Evolutionary conservation across 2,113 vertebrate genomes (phyloP), one percentile per base, ranked within the genome.

Genomic region (Clarias batrachus): DNA sequence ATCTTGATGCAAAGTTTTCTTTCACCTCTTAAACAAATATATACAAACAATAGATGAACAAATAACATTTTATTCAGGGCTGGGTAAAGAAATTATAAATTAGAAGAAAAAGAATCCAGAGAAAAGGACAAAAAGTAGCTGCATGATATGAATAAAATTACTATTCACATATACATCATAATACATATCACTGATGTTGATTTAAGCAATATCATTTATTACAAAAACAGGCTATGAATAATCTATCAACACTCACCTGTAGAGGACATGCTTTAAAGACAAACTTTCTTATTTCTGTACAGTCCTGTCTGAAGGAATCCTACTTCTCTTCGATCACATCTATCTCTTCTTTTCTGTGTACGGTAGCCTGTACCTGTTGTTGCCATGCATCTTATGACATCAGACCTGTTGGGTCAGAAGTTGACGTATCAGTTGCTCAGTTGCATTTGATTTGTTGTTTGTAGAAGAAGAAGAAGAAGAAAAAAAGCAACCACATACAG

Each of bases 321-420:
- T 30, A 60, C 54, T 54, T 37, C 70, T 76, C 21, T 84, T 33
- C 25, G 30, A 8, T 54, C 25, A 17, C 9, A 30, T 30, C 76
- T 12, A 23, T 33, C 17, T 11, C 41, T 13, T 21, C 81, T 66
- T 91, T 87, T 94, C 65, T 90, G 0, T 65, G 83, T 82, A 41
- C 33, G 57, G 4, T n/a, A 7, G 54, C 13, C 30, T 33, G 14
- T 54, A 27, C 84, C 70, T 65, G 82, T 59, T 77, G 91, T 93
- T 52, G 89, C 91, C 90, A 92, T 91, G 92, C 91, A 25, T 91
- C 79, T 86, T 68, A 82, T 83, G 81, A 89, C 86, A 87, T 85
- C 86, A 88, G 59, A 82, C 84, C 79, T 59, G 27, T 21, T 13
- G 77, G 19, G 27, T 33, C 25, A 56, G 74, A 54, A 77, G 25